These are phyloP conservation scores for Gymnobelideus leadbeateri DNA, from an alignment of 2,113 vertebrate genomes.

Conservation along the genomic window DNA sequence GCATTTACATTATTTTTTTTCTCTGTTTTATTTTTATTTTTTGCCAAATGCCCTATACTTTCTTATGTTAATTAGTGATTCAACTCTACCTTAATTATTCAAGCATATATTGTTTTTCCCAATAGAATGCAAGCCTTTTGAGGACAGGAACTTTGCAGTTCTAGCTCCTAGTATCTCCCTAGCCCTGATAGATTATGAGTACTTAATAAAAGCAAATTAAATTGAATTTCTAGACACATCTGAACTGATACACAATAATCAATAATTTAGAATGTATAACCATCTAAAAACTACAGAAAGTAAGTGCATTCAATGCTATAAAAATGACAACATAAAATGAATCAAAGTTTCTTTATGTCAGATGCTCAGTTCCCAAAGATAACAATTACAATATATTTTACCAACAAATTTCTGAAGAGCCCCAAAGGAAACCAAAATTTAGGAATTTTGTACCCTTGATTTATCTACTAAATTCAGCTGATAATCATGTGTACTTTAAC, in stretches of 20 bases:
- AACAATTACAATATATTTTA: neutral
- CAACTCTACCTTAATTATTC: neutral
- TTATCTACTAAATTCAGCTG: slow-evolving; percentile 22
- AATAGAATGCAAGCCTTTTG: neutral
- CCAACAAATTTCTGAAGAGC: neutral
- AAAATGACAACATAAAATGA: neutral
- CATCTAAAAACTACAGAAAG: neutral
- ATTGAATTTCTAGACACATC: neutral
- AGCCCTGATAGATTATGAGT: neutral
- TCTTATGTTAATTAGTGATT: neutral
- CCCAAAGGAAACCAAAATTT: neutral
- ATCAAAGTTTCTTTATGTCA: neutral
- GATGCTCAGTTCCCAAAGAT: neutral
- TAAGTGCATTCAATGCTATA: neutral
- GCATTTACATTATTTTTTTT: neutral
- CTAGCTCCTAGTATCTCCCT: neutral
- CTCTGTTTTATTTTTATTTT: neutral
- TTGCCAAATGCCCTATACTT: neutral
- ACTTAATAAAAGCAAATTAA: neutral
- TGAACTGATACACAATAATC: neutral
- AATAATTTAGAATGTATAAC: neutral
- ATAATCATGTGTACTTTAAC: slow-evolving; percentile 6
- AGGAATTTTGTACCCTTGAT: slow-evolving; percentile 17
- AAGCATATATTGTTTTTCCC: neutral
- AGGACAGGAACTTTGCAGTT: neutral